These are phyloP conservation scores for Pantelozetes paolii DNA, from an alignment of 2,888 invertebrate species.

Conservation along the genomic window DNA sequence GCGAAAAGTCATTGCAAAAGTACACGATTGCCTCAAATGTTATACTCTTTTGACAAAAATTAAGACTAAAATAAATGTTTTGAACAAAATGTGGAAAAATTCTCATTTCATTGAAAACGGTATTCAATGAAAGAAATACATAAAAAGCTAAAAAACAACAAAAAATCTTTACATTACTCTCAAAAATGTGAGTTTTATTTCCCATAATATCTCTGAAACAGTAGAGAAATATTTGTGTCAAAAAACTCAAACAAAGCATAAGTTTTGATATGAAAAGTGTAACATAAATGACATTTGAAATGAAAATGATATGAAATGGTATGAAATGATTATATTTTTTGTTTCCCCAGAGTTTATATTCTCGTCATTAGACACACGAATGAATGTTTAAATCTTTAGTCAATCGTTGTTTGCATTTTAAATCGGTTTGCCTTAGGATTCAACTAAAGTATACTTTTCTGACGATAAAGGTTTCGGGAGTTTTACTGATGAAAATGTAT, in stretches of 20 bases:
- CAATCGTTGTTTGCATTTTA: constrained; percentile 20
- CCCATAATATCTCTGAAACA: background rate
- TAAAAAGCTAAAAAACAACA: too few species aligned
- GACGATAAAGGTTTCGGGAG: too few species aligned
- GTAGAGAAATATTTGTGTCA: background rate
- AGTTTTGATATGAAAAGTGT: background rate
- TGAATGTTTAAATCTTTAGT: constrained; percentile 26
- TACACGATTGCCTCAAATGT: background rate
- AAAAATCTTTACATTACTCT: too few species aligned
- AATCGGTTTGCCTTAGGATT: constrained; percentile 15
- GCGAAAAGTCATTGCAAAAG: background rate
- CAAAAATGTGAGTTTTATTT: too few species aligned
- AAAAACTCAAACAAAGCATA: constrained; percentile 19
- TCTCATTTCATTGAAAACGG: background rate
- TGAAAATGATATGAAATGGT: background rate
- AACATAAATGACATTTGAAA: background rate
- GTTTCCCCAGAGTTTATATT: constrained; percentile 21
- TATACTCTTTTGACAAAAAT: background rate
- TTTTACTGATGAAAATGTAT: too few species aligned
- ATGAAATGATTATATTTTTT: constrained; percentile 10
- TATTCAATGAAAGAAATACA: background rate
- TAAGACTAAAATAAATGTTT: background rate
- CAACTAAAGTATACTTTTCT: too few species aligned
- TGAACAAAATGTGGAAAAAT: background rate
- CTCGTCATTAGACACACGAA: constrained; percentile 21